Evolutionary conservation across 2,888 invertebrate species (phyloP).

Genomic region (Ethmia dodecea): DNA sequence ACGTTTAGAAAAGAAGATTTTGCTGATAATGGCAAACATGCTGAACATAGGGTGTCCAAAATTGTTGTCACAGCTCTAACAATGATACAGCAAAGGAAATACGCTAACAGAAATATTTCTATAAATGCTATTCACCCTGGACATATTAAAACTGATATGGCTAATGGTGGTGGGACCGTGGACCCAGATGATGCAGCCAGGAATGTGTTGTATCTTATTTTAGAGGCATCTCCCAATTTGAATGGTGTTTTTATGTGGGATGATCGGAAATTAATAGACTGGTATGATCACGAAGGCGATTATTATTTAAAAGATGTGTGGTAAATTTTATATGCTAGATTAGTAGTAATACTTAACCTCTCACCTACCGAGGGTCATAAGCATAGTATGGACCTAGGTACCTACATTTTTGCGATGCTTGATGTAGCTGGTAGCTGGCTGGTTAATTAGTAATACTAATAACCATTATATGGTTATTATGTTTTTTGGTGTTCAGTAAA

Average conservation of each 20-base stretch:
- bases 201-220: constrained; percentile 79
- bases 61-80: constrained; percentile 59
- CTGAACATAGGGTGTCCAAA: constrained; percentile 63
- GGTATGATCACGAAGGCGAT: constrained; percentile 47
- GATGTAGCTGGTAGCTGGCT: too few relatives aligned
- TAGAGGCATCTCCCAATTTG: constrained; percentile 77
- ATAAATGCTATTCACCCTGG: constrained; percentile 65
- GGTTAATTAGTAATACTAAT: too few relatives aligned
- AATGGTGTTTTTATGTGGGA: constrained; percentile 83
- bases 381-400: too few relatives aligned
- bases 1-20: constrained; percentile 58
- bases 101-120: constrained; percentile 51
- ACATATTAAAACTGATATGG: constrained; percentile 56
- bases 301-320: constrained; percentile 38
- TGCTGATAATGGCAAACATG: constrained; percentile 63
- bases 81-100: constrained; percentile 54
- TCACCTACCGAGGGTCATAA: too few relatives aligned
- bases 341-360: too few relatives aligned
- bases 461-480: too few relatives aligned
- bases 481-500: too few relatives aligned
- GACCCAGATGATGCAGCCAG: constrained; percentile 78
- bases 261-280: constrained; percentile 78
- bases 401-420: too few relatives aligned
- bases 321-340: too few relatives aligned
- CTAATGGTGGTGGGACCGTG: constrained; percentile 71